phyloP scores from a whole-genome alignment of 2,113 vertebrate genomes.

The Pachycephala philippinensis region DNA sequence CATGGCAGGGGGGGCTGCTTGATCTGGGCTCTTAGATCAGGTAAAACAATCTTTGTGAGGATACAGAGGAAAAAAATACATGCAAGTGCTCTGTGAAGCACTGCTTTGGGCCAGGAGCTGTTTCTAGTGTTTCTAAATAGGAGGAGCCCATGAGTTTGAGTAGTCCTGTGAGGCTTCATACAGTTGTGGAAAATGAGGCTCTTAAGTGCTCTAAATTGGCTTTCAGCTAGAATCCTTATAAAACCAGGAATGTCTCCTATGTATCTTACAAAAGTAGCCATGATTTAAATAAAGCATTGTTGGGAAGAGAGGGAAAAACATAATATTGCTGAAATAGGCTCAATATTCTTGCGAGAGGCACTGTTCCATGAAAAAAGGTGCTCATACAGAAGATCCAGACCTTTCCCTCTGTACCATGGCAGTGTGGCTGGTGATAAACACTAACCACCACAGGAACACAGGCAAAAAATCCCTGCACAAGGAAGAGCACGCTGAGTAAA shows the following conservation, averaged over 20 bases:
- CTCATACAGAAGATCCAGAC: not conserved
- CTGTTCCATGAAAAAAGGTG: not conserved
- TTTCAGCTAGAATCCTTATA: not conserved
- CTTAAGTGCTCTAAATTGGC: not conserved
- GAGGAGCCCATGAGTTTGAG: not conserved
- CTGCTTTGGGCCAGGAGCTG: not conserved
- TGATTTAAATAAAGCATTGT: not conserved
- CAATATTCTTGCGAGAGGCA: not conserved
- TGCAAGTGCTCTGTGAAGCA: not conserved
- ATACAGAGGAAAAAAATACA: not conserved
- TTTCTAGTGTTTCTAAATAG: not conserved
- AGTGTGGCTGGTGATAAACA: not conserved
- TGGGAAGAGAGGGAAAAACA: not conserved
- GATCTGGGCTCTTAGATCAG: not conserved
- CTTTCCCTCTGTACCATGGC: not conserved
- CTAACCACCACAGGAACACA: rapidly evolving
- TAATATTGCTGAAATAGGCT: not conserved
- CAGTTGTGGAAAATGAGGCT: not conserved
- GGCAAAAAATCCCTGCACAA: not conserved
- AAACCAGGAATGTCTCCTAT: not conserved
- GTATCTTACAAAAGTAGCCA: not conserved
- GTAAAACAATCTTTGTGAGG: not conserved
- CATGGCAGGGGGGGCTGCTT: not conserved
- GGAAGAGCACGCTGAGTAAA: not conserved
- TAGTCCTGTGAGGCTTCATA: not conserved